A percentile compares a stretch with the other conserved stretches of the same genome.
phyloP scores from a whole-genome alignment of 2,888 invertebrate species.

The Stenodema calcarata region DNA sequence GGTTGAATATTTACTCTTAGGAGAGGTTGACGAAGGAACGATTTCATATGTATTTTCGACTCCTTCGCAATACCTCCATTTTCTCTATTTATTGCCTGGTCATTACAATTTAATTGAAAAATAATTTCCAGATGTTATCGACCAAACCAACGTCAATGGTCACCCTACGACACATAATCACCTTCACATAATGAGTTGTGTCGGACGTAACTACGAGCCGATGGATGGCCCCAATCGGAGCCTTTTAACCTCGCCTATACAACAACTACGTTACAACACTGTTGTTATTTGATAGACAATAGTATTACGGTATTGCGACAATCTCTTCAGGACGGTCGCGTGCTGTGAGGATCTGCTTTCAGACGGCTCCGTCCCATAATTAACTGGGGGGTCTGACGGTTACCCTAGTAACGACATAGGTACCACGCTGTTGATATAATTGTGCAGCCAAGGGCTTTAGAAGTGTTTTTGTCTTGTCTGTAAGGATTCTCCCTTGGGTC shows the following conservation, averaged over 20 bases:
- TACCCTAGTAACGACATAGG: background rate
- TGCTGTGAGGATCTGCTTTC: conserved; percentile 7
- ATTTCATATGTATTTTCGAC: no score
- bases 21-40: no score
- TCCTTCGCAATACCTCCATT: no score
- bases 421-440: background rate
- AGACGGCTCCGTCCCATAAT: background rate
- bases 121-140: no score
- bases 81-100: no score
- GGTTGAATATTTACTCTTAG: no score
- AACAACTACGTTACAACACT: background rate
- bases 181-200: background rate
- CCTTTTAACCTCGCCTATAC: conserved; percentile 7
- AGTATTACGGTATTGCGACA: conserved; percentile 3
- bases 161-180: background rate
- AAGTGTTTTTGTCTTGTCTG: background rate
- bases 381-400: background rate
- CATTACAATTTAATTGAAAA: no score
- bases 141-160: no score
- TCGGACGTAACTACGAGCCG: background rate
- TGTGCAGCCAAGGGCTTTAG: background rate
- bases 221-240: background rate
- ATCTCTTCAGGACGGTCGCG: background rate
- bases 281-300: conserved; percentile 16
- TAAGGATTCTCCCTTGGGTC: background rate